These are phyloP conservation scores for Crenichthys baileyi DNA, from an alignment of 2,797 vertebrate genomes.

Conservation along the genomic window DNA sequence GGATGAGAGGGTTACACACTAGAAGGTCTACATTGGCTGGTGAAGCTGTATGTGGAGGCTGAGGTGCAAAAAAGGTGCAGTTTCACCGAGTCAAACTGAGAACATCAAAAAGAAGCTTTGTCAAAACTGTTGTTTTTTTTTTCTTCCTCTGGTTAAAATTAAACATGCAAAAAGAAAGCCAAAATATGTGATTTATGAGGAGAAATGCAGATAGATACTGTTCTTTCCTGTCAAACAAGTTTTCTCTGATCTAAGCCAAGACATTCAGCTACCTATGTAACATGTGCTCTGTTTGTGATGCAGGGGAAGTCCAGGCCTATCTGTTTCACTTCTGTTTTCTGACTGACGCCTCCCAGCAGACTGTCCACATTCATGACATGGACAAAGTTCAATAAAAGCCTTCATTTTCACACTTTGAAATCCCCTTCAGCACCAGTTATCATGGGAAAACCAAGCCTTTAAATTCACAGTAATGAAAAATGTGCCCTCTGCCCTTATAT, in stretches of 20 bases:
- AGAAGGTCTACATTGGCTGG: constrained; percentile 13
- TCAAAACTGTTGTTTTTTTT: neutral
- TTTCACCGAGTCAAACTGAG: constrained; percentile 51
- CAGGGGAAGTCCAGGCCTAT: constrained; percentile 81
- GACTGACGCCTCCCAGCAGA: constrained; percentile 56
- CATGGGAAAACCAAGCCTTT: constrained; percentile 8
- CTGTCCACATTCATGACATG: constrained; percentile 52
- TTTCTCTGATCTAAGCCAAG: constrained; percentile 62
- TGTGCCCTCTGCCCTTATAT: constrained; percentile 1
- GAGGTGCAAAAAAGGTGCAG: constrained; percentile 22
- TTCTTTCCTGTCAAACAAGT: constrained; percentile 66
- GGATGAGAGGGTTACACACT: constrained; percentile 24
- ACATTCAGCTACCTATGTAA: constrained; percentile 60
- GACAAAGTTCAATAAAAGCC: constrained; percentile 60
- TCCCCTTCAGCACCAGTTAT: constrained; percentile 47
- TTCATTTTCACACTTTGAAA: constrained; percentile 59
- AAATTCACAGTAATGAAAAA: constrained; percentile 6
- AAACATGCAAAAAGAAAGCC: neutral
- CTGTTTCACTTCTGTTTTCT: constrained; percentile 86
- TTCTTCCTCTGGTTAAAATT: neutral
- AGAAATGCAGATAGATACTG: constrained; percentile 12
- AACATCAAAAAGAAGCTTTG: constrained; percentile 13
- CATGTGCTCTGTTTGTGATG: constrained; percentile 70
- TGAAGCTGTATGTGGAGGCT: constrained; percentile 19
- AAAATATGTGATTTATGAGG: neutral